Conservation (phyloP, 64 coral and sea anemone species). For the Hydrozoanthus tunicans region DNA sequence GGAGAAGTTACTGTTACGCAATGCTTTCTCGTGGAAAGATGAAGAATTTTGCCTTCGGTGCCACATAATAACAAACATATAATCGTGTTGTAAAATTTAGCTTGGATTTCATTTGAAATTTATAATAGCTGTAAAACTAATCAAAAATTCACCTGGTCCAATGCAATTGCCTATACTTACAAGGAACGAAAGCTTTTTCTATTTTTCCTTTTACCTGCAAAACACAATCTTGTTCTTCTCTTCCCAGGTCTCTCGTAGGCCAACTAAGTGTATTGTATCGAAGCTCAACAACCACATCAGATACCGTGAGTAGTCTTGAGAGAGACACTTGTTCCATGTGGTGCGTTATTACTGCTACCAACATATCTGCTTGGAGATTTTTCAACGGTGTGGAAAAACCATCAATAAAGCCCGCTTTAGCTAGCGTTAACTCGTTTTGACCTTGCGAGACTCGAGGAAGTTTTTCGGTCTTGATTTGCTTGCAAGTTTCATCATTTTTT, state of each 20-base stretch:
- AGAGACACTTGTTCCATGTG: constrained; percentile 6
- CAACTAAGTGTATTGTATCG: no score
- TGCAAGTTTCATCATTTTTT: no score
- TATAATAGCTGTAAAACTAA: background rate
- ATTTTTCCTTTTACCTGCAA: constrained; percentile 5
- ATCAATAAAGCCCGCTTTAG: constrained; percentile 10
- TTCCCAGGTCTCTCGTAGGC: no score
- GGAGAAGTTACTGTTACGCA: no score
- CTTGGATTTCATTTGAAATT: no score
- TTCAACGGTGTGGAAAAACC: constrained; percentile 6
- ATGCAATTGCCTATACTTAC: constrained; percentile 10
- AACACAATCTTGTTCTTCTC: background rate
- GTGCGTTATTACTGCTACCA: background rate
- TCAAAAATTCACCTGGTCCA: background rate
- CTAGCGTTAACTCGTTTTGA: background rate
- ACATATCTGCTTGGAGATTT: background rate
- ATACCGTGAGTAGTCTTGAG: background rate
- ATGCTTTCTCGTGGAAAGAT: no score
- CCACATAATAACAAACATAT: no score
- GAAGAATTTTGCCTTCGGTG: no score
- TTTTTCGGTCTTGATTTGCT: no score
- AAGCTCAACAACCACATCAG: no score
- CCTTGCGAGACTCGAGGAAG: no score
- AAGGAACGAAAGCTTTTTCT: background rate
- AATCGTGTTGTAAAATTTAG: no score